Base-by-base conservation (phyloP, 2,113 vertebrate species). In the Elaphurus davidianus region DNA sequence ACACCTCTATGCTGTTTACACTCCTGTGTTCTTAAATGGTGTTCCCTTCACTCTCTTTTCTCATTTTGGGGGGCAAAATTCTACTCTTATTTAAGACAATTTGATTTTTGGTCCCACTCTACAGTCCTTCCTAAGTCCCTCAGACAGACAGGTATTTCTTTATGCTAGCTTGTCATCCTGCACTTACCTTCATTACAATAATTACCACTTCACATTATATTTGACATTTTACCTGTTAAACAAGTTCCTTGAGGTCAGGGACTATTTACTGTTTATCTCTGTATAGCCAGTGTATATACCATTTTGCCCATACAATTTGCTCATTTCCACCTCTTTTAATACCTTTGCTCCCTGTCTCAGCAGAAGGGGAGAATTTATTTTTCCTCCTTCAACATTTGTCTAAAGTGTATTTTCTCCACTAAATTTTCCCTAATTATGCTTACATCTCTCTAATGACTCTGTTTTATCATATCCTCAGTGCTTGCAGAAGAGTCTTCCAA, bases 181-280 rank as follows among this genome's bases (percentile, higher is more conserved):
- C 28, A 87, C 92, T 96, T 88, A 62, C n/a, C 19, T 89, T 97
- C 82, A 86, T 97, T 89, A 97, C 19, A 97, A 52, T 95, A 93
- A 92, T 76, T 45, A 95, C 57, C 40, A 86, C n/a, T 98, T 97
- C 36, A 59, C 79, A 94, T 83, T 60, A 10, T 50, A 85, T 92
- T 93, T 91, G 67, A 91, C 82, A 89, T 74, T 94, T 91, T 93
- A 67, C 55, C 94, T 88, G 30, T 87, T 79, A 90, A 40, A 3
- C 87, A 78, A 79, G 47, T 85, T 84, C 52, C 59, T 90, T 94
- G 47, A 96, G 52, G 84, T 13, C 64, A 95, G 43, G 30, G 62
- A 59, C 50, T 5, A 85, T 64, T 97, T 95, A 60, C 87, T 92
- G 96, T 59, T 98, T 93, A 87, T 84, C 43, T 85, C 43, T 90